Percentiles rank a stretch among this genome's conserved stretches.
These are phyloP conservation scores for Tympanoctomys barrerae DNA, from an alignment of 2,797 vertebrate species.

Conservation along the genomic window DNA sequence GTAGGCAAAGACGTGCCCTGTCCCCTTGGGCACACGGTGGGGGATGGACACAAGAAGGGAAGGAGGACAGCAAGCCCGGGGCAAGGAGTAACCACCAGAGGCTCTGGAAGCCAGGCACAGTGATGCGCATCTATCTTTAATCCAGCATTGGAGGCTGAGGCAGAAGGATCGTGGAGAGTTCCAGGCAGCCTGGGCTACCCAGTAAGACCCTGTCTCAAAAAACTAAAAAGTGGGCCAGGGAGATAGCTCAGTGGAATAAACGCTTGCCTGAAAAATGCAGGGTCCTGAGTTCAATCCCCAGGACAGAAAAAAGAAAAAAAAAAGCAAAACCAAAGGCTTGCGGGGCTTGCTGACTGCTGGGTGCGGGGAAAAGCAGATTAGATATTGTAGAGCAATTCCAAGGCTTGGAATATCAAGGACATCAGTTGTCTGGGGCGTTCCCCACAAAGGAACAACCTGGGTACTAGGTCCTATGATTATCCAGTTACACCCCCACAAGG, in stretches of 20 bases:
- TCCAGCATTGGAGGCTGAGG: no score
- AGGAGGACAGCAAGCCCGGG: not conserved
- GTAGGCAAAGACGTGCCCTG: not conserved
- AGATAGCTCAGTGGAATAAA: no score
- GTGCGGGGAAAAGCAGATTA: not conserved
- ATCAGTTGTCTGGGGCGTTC: not conserved
- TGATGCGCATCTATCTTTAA: no score
- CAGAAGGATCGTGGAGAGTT: no score
- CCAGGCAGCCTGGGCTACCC: no score
- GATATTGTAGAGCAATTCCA: conserved; percentile 22
- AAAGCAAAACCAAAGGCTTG: not conserved
- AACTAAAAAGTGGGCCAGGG: not conserved
- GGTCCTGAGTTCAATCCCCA: no score
- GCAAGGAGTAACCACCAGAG: not conserved
- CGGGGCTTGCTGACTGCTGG: not conserved
- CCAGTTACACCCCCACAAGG: not conserved
- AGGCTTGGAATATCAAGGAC: not conserved
- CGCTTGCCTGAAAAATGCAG: no score
- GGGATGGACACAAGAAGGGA: not conserved
- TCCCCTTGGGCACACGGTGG: not conserved
- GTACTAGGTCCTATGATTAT: not conserved
- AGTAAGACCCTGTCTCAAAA: no score
- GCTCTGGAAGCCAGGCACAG: not conserved
- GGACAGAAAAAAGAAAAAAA: not conserved
- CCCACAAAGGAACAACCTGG: not conserved